Percentiles rank a stretch among this genome's conserved stretches.
Evolutionary conservation across 2,797 vertebrate species (phyloP).

Genomic region (Apodemus agrarius): DNA sequence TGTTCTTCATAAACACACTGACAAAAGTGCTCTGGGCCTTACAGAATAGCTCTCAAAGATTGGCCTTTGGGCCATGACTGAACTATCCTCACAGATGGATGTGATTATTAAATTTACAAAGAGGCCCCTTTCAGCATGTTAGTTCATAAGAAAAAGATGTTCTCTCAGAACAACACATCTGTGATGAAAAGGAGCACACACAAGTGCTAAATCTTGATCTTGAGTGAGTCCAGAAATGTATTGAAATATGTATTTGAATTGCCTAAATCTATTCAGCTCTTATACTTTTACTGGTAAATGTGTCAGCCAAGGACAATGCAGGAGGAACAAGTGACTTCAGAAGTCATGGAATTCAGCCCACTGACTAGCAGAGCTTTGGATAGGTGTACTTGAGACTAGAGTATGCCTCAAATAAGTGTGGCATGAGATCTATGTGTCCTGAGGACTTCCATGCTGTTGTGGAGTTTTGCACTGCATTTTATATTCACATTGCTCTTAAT

Average conservation of each 20-base stretch:
- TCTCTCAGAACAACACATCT: neutral
- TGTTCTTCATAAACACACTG: neutral
- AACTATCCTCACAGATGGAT: no score
- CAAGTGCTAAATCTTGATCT: neutral
- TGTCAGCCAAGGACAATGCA: neutral
- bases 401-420: neutral
- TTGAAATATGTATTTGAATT: neutral
- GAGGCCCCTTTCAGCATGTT: accelerated
- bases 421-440: neutral
- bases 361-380: neutral
- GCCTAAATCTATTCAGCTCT: neutral
- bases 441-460: neutral
- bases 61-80: neutral
- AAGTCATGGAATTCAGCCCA: neutral
- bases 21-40: neutral
- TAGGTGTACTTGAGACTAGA: no score
- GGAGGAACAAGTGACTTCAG: neutral
- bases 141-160: neutral
- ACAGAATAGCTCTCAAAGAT: no score
- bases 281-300: no score
- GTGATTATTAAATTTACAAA: neutral
- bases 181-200: neutral
- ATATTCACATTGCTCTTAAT: neutral
- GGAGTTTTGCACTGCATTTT: neutral
- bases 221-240: neutral